Evolutionary conservation across 2,113 vertebrate species (phyloP).

Genomic region (Poecilia latipinna): DNA sequence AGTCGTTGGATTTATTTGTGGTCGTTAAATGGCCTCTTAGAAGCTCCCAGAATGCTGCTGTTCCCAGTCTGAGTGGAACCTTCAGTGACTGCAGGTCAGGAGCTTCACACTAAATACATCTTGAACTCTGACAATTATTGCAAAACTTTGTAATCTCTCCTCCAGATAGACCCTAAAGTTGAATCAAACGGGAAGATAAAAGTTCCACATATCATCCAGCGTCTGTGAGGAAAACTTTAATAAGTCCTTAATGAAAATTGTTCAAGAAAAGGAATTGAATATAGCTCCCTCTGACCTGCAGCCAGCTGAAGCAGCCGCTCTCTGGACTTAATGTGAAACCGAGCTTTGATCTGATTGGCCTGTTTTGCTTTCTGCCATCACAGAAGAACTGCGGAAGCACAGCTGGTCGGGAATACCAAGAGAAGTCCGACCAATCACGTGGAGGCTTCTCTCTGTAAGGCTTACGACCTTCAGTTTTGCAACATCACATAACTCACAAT

Average conservation of each 20-base stretch:
- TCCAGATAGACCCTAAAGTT: too few relatives aligned
- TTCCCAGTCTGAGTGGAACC: too few relatives aligned
- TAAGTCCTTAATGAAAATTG: neutral
- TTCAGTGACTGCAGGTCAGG: too few relatives aligned
- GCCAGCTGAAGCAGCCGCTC: neutral
- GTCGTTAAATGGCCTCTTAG: too few relatives aligned
- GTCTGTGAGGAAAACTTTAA: neutral
- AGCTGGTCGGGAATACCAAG: constrained; percentile 98
- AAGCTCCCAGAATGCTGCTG: too few relatives aligned
- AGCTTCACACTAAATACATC: too few relatives aligned
- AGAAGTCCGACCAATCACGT: constrained; percentile 94
- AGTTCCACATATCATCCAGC: too few relatives aligned
- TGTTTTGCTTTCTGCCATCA: constrained; percentile 18
- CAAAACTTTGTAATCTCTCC: too few relatives aligned
- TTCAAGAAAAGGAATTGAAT: neutral
- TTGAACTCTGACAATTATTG: too few relatives aligned
- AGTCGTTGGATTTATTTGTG: too few relatives aligned
- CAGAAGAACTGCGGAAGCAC: constrained; percentile 96
- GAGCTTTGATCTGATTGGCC: too few relatives aligned
- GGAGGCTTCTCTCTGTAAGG: constrained; percentile 94
- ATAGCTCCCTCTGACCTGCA: neutral
- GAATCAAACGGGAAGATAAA: too few relatives aligned
- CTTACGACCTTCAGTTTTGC: constrained; percentile 1
- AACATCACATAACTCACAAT: neutral
- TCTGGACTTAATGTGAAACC: neutral